Evolutionary conservation across 1,140 invertebrate species (phyloP).

Genomic region (Eriosoma lanigerum): DNA sequence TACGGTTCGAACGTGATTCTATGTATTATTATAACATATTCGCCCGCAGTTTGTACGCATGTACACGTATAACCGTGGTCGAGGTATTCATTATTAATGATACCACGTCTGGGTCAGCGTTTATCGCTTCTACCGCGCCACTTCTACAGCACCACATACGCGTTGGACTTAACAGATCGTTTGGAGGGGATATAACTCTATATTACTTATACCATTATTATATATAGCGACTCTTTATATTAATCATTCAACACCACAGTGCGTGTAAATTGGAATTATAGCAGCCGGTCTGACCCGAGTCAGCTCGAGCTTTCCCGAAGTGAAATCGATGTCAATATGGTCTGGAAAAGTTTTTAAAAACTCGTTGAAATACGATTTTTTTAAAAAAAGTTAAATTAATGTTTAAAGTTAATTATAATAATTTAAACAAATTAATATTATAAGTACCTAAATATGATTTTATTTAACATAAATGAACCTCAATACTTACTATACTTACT

Average conservation of each 20-base stretch:
- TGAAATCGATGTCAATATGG: too few species aligned
- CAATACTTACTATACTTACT: too few species aligned
- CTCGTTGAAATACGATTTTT: too few species aligned
- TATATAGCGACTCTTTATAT: neutral
- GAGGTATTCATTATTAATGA: conserved; percentile 29
- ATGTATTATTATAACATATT: neutral
- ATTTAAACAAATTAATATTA: too few species aligned
- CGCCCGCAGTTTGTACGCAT: neutral
- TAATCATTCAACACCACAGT: neutral
- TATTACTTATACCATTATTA: neutral
- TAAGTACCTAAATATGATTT: too few species aligned
- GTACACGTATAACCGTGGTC: neutral
- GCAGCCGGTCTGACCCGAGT: neutral
- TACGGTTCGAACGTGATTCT: conserved; percentile 2
- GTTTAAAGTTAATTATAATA: too few species aligned
- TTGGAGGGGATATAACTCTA: neutral
- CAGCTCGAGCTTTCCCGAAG: neutral
- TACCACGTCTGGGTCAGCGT: conserved; percentile 13
- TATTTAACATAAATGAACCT: too few species aligned
- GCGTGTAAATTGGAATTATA: neutral
- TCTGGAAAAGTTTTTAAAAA: too few species aligned
- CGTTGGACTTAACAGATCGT: neutral
- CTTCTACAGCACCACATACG: neutral
- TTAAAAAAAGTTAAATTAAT: too few species aligned
- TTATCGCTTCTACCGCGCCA: neutral